Evolutionary conservation across 2,113 vertebrate species (phyloP), one percentile per base, ranked within the genome.

Genomic region (Trogon surrucura): DNA sequence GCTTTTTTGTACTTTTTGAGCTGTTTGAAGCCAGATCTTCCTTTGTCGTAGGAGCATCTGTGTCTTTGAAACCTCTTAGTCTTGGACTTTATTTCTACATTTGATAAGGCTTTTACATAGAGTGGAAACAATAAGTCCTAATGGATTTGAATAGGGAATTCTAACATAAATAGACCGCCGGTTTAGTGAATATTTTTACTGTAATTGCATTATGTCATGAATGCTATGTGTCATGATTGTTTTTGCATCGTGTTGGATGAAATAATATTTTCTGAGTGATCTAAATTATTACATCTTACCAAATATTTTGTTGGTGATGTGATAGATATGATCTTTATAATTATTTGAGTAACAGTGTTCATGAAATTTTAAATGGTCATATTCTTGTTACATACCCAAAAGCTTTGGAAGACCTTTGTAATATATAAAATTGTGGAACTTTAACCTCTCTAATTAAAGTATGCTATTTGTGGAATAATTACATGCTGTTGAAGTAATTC

Each of bases 91-190:
- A 61, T 95, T 74, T 92, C 75, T 83, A 30, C 45, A 44, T 85
- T 88, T 93, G n/a, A 74, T 85, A 97, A 79, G 41, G 3, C 48
- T 92, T 96, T 95, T 79, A 81, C 92, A 78, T 74, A 77, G 78
- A 60, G 57, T 56, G 89, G 69, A 86, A 86, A 75, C 61, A 96
- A 69, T 81, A 81, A 57, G 32, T 75, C 25, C 14, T 86, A 84
- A 94, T 93, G 77, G 57, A 79, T 84, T 86, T 91, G 65, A 87
- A 67, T 50, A 79, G 27, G 17, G 27, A 91, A 84, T 88, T 87
- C 66, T 81, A 79, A 79, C 57, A 87, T 79, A 92, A 93, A 93
- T 78, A 88, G 65, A 79, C 80, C 86, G 71, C 51, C 61, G 61
- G 65, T 86, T 84, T 75, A 75, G 32, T 65, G 73, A 94, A 56